A percentile compares a stretch with the other conserved stretches of the same genome.
phyloP scores from a whole-genome alignment of 2,888 invertebrate genomes.

The Drosophila emarginata region DNA sequence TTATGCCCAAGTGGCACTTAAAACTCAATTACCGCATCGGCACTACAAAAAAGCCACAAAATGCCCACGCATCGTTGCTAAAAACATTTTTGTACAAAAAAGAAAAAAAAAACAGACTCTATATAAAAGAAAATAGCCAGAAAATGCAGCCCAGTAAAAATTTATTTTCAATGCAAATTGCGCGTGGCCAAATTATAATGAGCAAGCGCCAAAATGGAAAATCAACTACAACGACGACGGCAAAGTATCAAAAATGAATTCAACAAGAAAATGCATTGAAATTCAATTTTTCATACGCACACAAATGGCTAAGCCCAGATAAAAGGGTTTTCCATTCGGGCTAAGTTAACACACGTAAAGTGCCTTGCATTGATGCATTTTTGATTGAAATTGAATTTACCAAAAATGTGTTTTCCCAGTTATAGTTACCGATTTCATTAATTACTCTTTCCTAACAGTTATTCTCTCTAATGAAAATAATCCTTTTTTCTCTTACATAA shows the following conservation, averaged over 20 bases:
- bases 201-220: slow-evolving; percentile 19
- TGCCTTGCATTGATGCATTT: too few species aligned
- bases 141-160: slow-evolving; percentile 11
- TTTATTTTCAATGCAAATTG: slow-evolving; percentile 58
- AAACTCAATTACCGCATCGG: slow-evolving; percentile 50
- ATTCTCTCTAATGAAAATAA: too few species aligned
- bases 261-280: slow-evolving; percentile 15
- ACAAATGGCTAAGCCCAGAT: neutral
- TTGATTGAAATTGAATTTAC: too few species aligned
- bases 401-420: too few species aligned
- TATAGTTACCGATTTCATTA: too few species aligned
- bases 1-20: slow-evolving; percentile 52
- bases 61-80: slow-evolving; percentile 45
- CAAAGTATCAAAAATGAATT: neutral
- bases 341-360: too few species aligned
- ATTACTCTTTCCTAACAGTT: too few species aligned
- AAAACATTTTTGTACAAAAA: slow-evolving; percentile 38
- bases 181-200: slow-evolving; percentile 47
- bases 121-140: slow-evolving; percentile 21
- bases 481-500: too few species aligned
- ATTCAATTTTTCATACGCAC: neutral
- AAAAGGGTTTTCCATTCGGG: neutral
- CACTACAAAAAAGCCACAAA: slow-evolving; percentile 18
- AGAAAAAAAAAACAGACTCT: slow-evolving; percentile 8
- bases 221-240: neutral